A percentile compares a stretch with the other conserved stretches of the same genome.
Conservation (phyloP, 2,888 invertebrate genomes). For the Macaria liturata region DNA sequence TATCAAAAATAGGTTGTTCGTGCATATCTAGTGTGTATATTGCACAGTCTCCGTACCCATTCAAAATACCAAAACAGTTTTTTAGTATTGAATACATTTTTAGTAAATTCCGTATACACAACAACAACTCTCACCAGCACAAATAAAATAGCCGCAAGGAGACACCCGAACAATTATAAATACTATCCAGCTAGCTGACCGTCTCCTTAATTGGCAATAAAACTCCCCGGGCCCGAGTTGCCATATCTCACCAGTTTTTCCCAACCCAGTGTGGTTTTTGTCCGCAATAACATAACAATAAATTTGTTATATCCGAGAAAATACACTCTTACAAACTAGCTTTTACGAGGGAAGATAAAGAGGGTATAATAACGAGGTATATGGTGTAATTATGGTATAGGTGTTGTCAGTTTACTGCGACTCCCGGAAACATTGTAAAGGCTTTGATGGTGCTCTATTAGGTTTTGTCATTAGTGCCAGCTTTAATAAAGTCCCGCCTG, state of each 20-base stretch:
- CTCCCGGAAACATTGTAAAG: slow-evolving; percentile 1
- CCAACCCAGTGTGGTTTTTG: slow-evolving; percentile 29
- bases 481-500: no score
- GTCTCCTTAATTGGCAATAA: slow-evolving; percentile 17
- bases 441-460: slow-evolving; percentile 1
- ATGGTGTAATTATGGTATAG: slow-evolving; percentile 31
- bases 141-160: no score
- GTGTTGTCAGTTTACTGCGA: slow-evolving; percentile 5
- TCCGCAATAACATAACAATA: slow-evolving; percentile 36
- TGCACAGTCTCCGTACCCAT: no score
- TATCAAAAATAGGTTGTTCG: no score
- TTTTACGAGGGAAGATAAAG: slow-evolving; percentile 37
- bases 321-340: slow-evolving; percentile 34
- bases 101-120: no score
- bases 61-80: no score
- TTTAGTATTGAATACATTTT: no score
- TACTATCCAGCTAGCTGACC: no score
- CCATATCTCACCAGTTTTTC: slow-evolving; percentile 11
- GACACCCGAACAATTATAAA: no score
- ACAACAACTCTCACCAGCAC: no score
- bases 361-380: slow-evolving; percentile 4
- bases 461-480: no score
- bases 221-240: slow-evolving; percentile 11
- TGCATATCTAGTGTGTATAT: no score
- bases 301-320: slow-evolving; percentile 36